phyloP scores from a whole-genome alignment of 92 coral and sea anemone genomes.

The Blastomussa wellsi region DNA sequence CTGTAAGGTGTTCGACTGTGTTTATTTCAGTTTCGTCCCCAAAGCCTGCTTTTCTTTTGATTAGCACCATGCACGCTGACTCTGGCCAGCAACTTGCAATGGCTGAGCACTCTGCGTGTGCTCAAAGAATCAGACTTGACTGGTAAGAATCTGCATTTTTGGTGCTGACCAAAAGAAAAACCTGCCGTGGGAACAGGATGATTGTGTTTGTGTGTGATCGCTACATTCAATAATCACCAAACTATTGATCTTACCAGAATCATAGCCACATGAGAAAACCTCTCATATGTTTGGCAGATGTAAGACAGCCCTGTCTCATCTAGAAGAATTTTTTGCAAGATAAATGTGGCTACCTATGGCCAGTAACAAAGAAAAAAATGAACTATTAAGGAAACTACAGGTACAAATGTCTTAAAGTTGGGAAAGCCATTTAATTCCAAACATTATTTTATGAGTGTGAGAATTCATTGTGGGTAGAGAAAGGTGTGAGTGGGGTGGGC shows the following conservation, averaged over 20 bases:
- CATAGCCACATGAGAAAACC: conserved; percentile 99
- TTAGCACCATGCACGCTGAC: no score
- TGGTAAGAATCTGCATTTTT: no score
- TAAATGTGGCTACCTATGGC: conserved; percentile 93
- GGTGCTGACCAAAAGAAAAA: no score
- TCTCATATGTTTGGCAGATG: conserved; percentile 96
- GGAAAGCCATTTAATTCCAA: background rate
- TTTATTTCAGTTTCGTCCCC: no score
- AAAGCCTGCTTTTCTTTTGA: no score
- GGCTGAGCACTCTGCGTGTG: no score
- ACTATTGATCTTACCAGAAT: conserved; percentile 70
- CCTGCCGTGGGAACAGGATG: no score
- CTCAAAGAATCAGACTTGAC: no score
- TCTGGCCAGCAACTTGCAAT: no score
- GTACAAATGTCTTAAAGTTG: background rate
- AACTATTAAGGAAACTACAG: background rate
- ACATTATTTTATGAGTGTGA: no score
- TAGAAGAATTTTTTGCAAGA: conserved; percentile 92
- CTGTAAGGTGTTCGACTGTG: no score
- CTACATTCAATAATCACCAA: background rate
- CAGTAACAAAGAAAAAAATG: background rate
- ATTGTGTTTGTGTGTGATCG: background rate
- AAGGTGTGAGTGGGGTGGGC: no score
- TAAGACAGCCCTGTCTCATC: conserved; percentile 98
- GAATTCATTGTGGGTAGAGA: background rate